Percentiles rank a stretch among this genome's conserved stretches.
Conservation (phyloP, 2,888 invertebrate genomes). For the Phaonia tiefii region DNA sequence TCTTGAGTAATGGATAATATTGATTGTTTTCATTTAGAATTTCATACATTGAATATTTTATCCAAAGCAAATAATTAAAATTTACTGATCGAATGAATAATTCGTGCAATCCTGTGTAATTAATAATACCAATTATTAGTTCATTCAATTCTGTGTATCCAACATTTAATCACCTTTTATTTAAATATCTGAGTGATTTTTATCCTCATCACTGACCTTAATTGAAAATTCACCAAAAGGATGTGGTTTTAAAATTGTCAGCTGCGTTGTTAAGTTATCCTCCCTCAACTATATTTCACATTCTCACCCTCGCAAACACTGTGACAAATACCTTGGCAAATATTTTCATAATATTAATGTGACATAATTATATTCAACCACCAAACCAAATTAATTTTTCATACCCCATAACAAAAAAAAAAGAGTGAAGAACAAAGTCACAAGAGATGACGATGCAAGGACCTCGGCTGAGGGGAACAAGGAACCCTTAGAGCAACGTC, state of each 20-base stretch:
- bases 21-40: too few relatives aligned
- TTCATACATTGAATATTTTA: too few relatives aligned
- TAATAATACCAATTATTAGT: too few relatives aligned
- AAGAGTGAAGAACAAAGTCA: constrained; percentile 8
- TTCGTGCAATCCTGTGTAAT: too few relatives aligned
- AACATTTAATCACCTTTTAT: too few relatives aligned
- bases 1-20: too few relatives aligned
- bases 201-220: too few relatives aligned
- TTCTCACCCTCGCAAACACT: background rate
- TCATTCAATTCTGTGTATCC: too few relatives aligned
- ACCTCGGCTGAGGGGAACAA: constrained; percentile 20
- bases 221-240: constrained; percentile 15
- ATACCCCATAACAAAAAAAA: constrained; percentile 57
- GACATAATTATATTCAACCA: constrained; percentile 72
- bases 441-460: background rate
- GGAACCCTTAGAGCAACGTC: constrained; percentile 53
- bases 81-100: too few relatives aligned
- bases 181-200: too few relatives aligned
- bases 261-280: constrained; percentile 18
- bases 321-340: constrained; percentile 62
- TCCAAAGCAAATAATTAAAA: too few relatives aligned
- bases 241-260: constrained; percentile 1
- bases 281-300: background rate
- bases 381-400: constrained; percentile 71
- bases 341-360: constrained; percentile 70